Evolutionary conservation across 2,888 invertebrate species (phyloP).

Genomic region (Erebia epiphron): DNA sequence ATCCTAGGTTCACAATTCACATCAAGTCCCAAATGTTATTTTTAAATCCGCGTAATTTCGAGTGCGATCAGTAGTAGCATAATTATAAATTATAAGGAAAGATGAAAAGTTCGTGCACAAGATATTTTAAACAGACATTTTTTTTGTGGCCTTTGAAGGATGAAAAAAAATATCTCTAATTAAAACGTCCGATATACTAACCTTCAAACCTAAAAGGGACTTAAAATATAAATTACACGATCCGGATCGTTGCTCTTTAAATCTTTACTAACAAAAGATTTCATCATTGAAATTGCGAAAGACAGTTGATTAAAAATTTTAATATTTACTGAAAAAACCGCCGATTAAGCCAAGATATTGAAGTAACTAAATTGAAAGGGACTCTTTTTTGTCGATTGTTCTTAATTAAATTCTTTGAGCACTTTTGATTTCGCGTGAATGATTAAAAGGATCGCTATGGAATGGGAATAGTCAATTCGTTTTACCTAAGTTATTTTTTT

Average conservation of each 20-base stretch:
- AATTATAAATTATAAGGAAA: too few relatives aligned
- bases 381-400: conserved; percentile 27
- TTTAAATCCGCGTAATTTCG: too few relatives aligned
- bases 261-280: conserved; percentile 18
- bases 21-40: too few relatives aligned
- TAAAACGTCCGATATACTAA: conserved; percentile 14
- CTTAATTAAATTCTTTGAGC: conserved; percentile 30
- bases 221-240: conserved; percentile 17
- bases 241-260: conserved; percentile 5
- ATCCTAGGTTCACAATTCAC: too few relatives aligned
- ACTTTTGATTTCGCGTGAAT: conserved; percentile 21
- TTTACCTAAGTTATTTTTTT: not conserved
- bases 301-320: conserved; percentile 30
- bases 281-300: conserved; percentile 21
- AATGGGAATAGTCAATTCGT: conserved; percentile 6
- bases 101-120: too few relatives aligned
- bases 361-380: conserved; percentile 26
- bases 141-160: not conserved
- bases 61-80: too few relatives aligned
- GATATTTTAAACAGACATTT: too few relatives aligned
- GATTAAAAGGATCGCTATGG: conserved; percentile 23
- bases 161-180: conserved; percentile 4
- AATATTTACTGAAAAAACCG: conserved; percentile 27
- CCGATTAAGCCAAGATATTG: conserved; percentile 23
- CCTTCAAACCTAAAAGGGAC: conserved; percentile 4